Evolutionary conservation across 2,797 vertebrate genomes (phyloP), one percentile per base, ranked within the genome.

Genomic region (Crocidura indochinensis): DNA sequence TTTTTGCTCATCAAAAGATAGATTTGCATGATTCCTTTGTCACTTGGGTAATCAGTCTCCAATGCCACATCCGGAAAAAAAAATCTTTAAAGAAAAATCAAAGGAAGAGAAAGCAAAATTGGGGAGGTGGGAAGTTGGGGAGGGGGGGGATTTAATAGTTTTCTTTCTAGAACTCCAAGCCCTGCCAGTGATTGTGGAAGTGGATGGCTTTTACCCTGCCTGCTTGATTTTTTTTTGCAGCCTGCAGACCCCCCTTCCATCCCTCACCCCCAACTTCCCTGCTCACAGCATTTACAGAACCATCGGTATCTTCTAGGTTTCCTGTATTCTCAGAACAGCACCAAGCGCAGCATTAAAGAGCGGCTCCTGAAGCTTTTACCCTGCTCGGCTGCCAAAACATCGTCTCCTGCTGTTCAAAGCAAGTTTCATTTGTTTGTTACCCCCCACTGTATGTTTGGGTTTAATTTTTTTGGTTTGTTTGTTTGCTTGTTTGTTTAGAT

Each of bases 291-390:
- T 98, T 98, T 98, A 98, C 98, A 94, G 97, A 94, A 96, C 4
- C 71, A 93, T 97, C 96, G 96, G 90, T 99, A 98, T 99, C 98
- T 99, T 98, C 98, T 98, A 99, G 99, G 98, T 98, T 98, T 98
- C 97, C 95, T 98, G 97, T 98, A 98, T 97, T 97, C 98, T 96
- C 98, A 98, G 98, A 98, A 98, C 98, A 98, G 97, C 98, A 97
- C 98, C 98, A 98, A 98, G 98, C 98, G 97, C 96, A 99, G 98
- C 95, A 98, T 99, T 98, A 98, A 98, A 98, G 98, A 99, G 97
- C 98, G 99, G 69, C 98, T 99, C 98, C 97, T 98, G 98, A 99
- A 99, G 98, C 98, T 99, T 97, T 99, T 99, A 94, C 98, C 98
- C 95, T 99, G 99, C 97, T 98, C 98, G 96, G 96, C 98, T 97